A percentile compares a stretch with the other conserved stretches of the same genome.
Conservation (phyloP, 2,888 invertebrate genomes). For the Zaprionus obscuricornis region DNA sequence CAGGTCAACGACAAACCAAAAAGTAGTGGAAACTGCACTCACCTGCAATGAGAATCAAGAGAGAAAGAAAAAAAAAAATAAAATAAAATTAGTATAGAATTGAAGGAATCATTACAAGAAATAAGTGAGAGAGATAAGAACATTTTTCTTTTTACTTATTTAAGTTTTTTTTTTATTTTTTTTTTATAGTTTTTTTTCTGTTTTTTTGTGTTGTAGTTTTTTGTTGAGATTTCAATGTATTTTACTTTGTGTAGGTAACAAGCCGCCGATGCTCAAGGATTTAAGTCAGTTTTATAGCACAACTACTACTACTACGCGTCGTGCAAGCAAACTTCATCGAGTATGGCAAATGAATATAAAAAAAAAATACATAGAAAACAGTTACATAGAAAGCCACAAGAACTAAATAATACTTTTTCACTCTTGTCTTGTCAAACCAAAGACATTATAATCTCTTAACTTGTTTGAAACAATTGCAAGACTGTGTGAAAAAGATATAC, state of each 20-base stretch:
- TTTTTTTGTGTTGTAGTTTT: not conserved
- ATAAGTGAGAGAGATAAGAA: not conserved
- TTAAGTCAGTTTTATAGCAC: no score
- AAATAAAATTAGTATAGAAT: constrained; percentile 1
- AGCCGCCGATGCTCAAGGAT: not conserved
- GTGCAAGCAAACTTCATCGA: no score
- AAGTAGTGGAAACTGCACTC: constrained; percentile 45
- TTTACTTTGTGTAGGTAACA: not conserved
- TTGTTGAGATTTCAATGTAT: not conserved
- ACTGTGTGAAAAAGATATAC: no score
- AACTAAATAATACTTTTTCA: no score
- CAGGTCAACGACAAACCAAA: no score
- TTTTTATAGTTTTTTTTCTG: not conserved
- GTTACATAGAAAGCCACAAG: no score
- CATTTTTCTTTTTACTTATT: constrained; percentile 1
- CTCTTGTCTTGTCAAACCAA: no score
- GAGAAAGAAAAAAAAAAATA: not conserved
- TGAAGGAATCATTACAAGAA: not conserved
- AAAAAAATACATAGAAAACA: no score
- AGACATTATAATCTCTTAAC: no score
- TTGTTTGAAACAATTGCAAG: no score
- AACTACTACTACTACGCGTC: no score
- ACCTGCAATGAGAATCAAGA: constrained; percentile 54
- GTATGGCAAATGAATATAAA: no score
- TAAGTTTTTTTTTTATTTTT: not conserved